These are phyloP conservation scores for Sminthurides bifidus DNA, from an alignment of 1,140 invertebrate species.

Conservation along the genomic window DNA sequence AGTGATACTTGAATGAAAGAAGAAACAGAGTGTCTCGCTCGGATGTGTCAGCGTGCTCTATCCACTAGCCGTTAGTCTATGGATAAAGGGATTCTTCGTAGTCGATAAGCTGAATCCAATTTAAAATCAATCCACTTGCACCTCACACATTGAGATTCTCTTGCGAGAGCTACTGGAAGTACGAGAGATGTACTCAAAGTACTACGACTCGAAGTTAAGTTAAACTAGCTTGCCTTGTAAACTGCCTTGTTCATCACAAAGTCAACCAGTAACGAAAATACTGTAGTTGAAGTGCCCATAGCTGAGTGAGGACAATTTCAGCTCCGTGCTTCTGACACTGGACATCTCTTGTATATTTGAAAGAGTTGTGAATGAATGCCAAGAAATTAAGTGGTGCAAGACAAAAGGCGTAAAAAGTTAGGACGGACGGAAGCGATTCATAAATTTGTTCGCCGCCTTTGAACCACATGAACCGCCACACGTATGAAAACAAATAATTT, in stretches of 20 bases:
- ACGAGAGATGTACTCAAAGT: too few relatives aligned
- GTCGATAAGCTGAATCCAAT: too few relatives aligned
- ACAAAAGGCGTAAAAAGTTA: not conserved
- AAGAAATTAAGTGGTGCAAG: not conserved
- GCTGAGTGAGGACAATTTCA: not conserved
- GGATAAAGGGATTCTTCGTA: not conserved
- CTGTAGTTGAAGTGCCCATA: not conserved
- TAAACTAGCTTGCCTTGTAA: too few relatives aligned
- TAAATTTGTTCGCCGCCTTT: conserved; percentile 6
- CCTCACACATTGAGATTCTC: too few relatives aligned
- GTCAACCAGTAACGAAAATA: not conserved
- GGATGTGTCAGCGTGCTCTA: too few relatives aligned
- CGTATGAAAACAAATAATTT: conserved; percentile 21
- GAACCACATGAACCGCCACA: conserved; percentile 12
- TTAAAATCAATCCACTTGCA: too few relatives aligned
- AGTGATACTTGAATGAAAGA: conserved; percentile 1
- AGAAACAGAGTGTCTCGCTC: too few relatives aligned
- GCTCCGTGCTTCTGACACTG: not conserved
- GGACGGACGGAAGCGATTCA: conserved; percentile 17
- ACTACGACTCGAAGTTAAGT: too few relatives aligned
- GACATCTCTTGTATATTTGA: not conserved
- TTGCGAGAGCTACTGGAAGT: too few relatives aligned
- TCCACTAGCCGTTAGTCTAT: too few relatives aligned
- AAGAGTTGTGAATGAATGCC: not conserved
- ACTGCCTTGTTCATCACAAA: too few relatives aligned